phyloP scores from a whole-genome alignment of 2,113 vertebrate species.

The Plestiodon gilberti region DNA sequence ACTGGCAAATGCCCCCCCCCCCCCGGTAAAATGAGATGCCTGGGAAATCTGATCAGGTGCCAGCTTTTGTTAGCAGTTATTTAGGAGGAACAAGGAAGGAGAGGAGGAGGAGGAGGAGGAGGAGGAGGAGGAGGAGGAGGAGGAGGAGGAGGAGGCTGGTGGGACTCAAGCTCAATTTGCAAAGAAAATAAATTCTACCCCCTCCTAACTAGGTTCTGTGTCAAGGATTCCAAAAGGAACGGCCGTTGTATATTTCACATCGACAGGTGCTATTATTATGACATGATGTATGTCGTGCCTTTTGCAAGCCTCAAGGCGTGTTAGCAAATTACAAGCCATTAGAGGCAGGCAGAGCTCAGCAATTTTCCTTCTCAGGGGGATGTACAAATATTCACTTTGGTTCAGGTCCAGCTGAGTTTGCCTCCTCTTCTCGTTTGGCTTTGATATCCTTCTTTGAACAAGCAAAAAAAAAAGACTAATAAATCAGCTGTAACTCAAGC shows the following conservation, averaged over 20 bases:
- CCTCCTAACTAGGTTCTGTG: background rate
- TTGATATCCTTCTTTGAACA: background rate
- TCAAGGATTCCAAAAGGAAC: conserved; percentile 7
- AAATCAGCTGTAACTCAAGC: background rate
- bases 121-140: background rate
- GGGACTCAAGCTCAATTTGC: background rate
- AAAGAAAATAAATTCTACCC: background rate
- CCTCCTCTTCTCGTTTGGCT: background rate
- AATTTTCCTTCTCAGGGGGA: conserved; percentile 23
- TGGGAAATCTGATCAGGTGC: background rate
- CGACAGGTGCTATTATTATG: conserved; percentile 36
- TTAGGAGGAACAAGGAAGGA: background rate
- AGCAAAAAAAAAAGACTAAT: background rate
- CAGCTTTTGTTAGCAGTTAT: conserved; percentile 8
- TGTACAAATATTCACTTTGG: conserved; percentile 19
- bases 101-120: background rate
- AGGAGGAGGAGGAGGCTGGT: background rate
- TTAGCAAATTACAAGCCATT: conserved; percentile 34
- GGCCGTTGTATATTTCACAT: conserved; percentile 13
- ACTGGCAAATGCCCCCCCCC: background rate
- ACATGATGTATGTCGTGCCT: conserved; percentile 15
- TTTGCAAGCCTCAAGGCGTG: conserved; percentile 22
- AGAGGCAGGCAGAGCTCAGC: conserved; percentile 5
- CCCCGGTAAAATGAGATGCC: background rate
- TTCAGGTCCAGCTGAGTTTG: conserved; percentile 7